Conservation (phyloP, 1,140 invertebrate genomes). For the Trachymyrmex cornetzi region DNA sequence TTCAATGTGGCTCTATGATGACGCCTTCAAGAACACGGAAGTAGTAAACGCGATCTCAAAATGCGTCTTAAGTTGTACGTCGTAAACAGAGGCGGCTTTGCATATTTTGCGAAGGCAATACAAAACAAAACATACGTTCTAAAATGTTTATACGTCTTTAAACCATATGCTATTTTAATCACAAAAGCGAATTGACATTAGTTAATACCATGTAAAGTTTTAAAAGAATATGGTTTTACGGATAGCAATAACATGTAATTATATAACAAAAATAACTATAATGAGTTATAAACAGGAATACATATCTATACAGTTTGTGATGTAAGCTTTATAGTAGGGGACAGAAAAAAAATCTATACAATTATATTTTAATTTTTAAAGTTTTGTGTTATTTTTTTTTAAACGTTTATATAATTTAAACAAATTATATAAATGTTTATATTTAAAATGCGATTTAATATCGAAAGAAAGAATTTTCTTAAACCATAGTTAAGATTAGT, state of each 20-base stretch:
- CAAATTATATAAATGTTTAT: background rate
- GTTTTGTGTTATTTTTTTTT: background rate
- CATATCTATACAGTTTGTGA: background rate
- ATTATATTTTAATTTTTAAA: constrained; percentile 14
- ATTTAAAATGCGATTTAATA: background rate
- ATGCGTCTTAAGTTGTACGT: constrained; percentile 11
- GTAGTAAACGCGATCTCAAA: constrained; percentile 28
- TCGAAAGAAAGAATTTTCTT: background rate
- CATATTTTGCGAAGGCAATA: background rate
- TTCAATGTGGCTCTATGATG: constrained; percentile 1
- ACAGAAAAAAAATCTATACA: background rate
- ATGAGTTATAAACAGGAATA: too few species aligned
- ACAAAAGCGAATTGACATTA: background rate
- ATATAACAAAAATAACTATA: background rate
- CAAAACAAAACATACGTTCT: constrained; percentile 14
- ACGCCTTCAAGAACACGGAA: constrained; percentile 47
- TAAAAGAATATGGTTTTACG: background rate
- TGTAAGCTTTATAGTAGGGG: background rate
- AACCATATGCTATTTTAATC: background rate
- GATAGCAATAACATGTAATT: background rate
- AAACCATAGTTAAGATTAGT: background rate
- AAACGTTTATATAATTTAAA: background rate
- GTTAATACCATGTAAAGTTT: background rate
- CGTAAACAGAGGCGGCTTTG: constrained; percentile 24
- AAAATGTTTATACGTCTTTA: constrained; percentile 13